Percentiles rank a stretch among this genome's conserved stretches.
Evolutionary conservation across 2,888 invertebrate genomes (phyloP).

Genomic region (Listrodromus nycthemerus): DNA sequence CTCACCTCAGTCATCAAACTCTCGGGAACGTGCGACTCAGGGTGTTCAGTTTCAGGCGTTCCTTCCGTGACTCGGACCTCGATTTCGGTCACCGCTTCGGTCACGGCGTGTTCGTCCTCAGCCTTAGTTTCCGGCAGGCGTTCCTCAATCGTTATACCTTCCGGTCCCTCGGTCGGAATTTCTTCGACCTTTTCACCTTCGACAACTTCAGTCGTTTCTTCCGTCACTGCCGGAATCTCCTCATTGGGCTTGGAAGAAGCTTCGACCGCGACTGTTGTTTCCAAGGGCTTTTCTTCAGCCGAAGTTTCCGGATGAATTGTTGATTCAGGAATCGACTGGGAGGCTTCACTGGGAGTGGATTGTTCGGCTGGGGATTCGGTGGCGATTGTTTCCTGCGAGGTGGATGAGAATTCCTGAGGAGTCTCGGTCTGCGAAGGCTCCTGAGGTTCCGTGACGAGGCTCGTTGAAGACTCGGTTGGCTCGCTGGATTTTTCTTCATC

Average conservation of each 20-base stretch:
- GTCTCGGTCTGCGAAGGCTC: slow-evolving; percentile 51
- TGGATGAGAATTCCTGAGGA: slow-evolving; percentile 2
- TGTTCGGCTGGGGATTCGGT: background rate
- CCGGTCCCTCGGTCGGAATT: slow-evolving; percentile 73
- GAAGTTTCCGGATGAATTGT: background rate
- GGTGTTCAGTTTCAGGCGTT: slow-evolving; percentile 68
- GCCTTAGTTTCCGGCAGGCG: slow-evolving; percentile 77
- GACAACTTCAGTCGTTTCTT: slow-evolving; percentile 43
- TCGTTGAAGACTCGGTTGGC: slow-evolving; percentile 47
- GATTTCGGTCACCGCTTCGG: slow-evolving; percentile 48
- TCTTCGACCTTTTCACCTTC: slow-evolving; percentile 44
- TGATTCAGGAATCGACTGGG: background rate
- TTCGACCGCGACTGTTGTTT: background rate
- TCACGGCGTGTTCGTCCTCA: slow-evolving; percentile 77
- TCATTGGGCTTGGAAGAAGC: slow-evolving; percentile 36
- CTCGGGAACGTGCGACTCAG: slow-evolving; percentile 70
- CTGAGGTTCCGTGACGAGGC: slow-evolving; percentile 49
- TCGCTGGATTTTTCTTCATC: slow-evolving; percentile 49
- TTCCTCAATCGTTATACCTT: slow-evolving; percentile 76
- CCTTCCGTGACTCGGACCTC: slow-evolving; percentile 73
- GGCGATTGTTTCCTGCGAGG: background rate
- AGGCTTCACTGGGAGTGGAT: background rate
- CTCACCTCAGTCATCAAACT: slow-evolving; percentile 74
- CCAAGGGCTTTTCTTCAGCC: background rate
- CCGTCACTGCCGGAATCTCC: slow-evolving; percentile 31